Evolutionary conservation across 2,888 invertebrate species (phyloP).

Genomic region (Biston stratarius): DNA sequence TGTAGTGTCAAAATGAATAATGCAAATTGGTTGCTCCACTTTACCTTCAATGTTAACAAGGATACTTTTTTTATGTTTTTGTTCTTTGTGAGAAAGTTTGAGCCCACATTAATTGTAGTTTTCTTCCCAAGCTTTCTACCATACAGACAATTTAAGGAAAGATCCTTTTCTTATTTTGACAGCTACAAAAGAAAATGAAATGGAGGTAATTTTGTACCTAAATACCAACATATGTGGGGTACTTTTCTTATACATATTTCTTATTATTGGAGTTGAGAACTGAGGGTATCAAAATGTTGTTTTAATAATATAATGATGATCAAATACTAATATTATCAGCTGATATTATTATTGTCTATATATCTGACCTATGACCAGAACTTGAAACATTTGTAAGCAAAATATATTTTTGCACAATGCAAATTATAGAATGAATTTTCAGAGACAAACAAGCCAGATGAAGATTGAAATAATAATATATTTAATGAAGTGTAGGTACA

Average conservation of each 20-base stretch:
- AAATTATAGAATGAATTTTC: too few relatives aligned
- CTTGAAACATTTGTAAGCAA: too few relatives aligned
- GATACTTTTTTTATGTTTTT: constrained; percentile 20
- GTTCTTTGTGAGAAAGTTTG: constrained; percentile 23
- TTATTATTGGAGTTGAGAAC: background rate
- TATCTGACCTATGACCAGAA: too few relatives aligned
- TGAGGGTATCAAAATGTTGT: background rate
- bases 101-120: background rate
- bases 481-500: too few relatives aligned
- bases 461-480: too few relatives aligned
- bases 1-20: constrained; percentile 34
- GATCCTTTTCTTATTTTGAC: constrained; percentile 1
- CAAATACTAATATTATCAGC: too few relatives aligned
- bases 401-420: too few relatives aligned
- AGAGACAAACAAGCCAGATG: too few relatives aligned
- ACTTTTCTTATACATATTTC: background rate
- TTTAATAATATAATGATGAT: too few relatives aligned
- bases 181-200: background rate
- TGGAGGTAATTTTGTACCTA: background rate
- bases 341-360: too few relatives aligned
- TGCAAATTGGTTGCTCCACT: constrained; percentile 28
- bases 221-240: background rate
- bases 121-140: constrained; percentile 24
- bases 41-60: constrained; percentile 7
- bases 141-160: constrained; percentile 7